Base-by-base conservation (phyloP, 2,797 vertebrate species). In the Catostomus latipinnis region DNA sequence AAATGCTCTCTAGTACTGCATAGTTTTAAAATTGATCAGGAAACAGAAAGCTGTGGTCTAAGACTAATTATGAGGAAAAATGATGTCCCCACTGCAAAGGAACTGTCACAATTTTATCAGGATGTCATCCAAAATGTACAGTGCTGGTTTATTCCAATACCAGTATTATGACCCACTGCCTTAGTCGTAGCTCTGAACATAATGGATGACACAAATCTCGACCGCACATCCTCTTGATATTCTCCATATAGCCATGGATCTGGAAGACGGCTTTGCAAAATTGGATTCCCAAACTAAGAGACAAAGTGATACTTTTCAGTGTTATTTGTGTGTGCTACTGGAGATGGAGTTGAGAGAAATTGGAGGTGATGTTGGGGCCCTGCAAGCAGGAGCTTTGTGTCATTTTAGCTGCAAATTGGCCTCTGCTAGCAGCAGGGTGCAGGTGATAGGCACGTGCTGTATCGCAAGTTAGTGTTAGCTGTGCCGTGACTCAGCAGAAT, bases 401-500 rank as follows among this genome's bases (percentile, higher is more conserved):
- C 75, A 74, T 85, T 83, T 83, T 53, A 78, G 68, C 74, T 52
- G 62, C 50, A 85, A 81, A 83, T 83, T 66, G 77, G 58, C 84
- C 82, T 86, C 71, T 77, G 74, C 67, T 60, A 50, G 74, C 58
- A 68, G 60, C 62, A 61, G 69, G 49, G 10, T 46, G 76, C 12
- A 65, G 57, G 48, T 57, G 67, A 34, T 43, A 71, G 61, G 49
- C 83, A 84, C 67, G 56, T 72, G 53, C 58, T 84, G 54, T 54
- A 22, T 77, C 13, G 57, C 10, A 63, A 54, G 71, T 72, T 68
- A 52, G 18, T 62, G 11, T 70, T 22, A 54, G 67, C 2, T n/a
- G 45, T 71, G 58, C 69, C 11, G 62, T 87, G 86, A 88, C 75
- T 84, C 82, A 50, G 74, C 85, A 89, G 63, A 90, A 43, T 0